Evolutionary conservation across 2,888 invertebrate species (phyloP).

Genomic region (Clusia tigrina): DNA sequence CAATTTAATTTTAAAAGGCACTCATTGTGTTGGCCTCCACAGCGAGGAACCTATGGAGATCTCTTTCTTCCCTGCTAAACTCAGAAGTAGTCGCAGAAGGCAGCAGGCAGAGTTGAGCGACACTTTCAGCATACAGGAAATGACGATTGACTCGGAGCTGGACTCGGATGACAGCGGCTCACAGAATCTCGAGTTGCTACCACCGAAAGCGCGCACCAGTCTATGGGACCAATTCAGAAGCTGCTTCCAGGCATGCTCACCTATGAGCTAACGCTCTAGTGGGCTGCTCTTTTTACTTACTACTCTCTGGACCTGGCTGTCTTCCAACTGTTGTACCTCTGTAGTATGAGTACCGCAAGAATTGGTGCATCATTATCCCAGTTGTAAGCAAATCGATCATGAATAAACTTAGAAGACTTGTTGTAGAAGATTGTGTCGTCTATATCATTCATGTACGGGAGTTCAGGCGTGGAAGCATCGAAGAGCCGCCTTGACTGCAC

Average conservation of each 20-base stretch:
- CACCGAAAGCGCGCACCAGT: slow-evolving; percentile 53
- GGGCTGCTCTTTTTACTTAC: too few species aligned
- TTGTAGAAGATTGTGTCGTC: too few species aligned
- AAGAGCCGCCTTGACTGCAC: too few species aligned
- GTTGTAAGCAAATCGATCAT: background rate
- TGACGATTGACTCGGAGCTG: slow-evolving; percentile 63
- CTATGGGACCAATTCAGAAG: slow-evolving; percentile 51
- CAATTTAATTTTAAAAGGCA: background rate
- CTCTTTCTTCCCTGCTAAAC: slow-evolving; percentile 60
- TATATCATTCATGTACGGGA: too few species aligned
- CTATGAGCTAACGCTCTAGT: slow-evolving; percentile 53
- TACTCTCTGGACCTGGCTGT: too few species aligned
- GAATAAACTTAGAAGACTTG: background rate
- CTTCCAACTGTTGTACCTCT: too few species aligned
- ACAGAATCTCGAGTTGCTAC: slow-evolving; percentile 62
- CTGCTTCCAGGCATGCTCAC: slow-evolving; percentile 52
- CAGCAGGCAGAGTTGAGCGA: slow-evolving; percentile 59
- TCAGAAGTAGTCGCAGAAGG: slow-evolving; percentile 48
- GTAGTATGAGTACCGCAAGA: too few species aligned
- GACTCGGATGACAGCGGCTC: slow-evolving; percentile 62
- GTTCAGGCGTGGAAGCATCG: too few species aligned
- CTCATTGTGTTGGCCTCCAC: slow-evolving; percentile 19
- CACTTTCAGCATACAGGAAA: slow-evolving; percentile 65
- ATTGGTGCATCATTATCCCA: too few species aligned
- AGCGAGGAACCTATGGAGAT: slow-evolving; percentile 63